phyloP scores from a whole-genome alignment of 2,113 vertebrate genomes.

The Fulmarus glacialis region DNA sequence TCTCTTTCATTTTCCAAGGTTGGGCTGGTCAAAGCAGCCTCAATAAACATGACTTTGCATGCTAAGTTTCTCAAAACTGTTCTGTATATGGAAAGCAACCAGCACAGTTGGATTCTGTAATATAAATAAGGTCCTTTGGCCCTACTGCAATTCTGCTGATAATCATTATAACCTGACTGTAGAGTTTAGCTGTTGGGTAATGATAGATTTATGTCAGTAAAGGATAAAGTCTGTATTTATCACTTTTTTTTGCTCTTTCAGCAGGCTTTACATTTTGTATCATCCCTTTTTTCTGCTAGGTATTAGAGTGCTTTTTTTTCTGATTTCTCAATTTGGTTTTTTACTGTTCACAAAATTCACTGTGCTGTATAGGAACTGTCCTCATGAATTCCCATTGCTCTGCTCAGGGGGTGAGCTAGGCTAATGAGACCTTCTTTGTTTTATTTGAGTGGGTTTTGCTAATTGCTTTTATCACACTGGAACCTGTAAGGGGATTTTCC shows the following conservation, averaged over 20 bases:
- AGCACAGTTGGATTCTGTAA: neutral
- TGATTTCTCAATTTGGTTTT: neutral
- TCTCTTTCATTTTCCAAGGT: neutral
- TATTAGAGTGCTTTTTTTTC: neutral
- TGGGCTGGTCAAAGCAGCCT: neutral
- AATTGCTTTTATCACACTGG: slow-evolving; percentile 51
- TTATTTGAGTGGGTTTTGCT: slow-evolving; percentile 46
- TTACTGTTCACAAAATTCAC: neutral
- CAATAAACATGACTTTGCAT: neutral
- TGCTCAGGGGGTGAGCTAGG: neutral
- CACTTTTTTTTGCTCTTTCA: neutral
- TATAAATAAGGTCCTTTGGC: neutral
- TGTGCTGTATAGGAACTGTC: neutral
- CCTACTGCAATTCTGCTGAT: neutral
- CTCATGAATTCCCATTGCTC: slow-evolving; percentile 21
- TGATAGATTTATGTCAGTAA: neutral
- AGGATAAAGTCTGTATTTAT: neutral
- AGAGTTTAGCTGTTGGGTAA: neutral
- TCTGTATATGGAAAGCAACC: neutral
- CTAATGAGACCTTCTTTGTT: slow-evolving; percentile 40
- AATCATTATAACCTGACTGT: neutral
- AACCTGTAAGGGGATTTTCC: slow-evolving; percentile 32
- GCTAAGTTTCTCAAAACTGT: neutral
- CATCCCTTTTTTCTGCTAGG: neutral
- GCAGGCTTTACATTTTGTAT: neutral